Base-by-base conservation (phyloP, 2,888 invertebrate species). In the Mythimna pallens region DNA sequence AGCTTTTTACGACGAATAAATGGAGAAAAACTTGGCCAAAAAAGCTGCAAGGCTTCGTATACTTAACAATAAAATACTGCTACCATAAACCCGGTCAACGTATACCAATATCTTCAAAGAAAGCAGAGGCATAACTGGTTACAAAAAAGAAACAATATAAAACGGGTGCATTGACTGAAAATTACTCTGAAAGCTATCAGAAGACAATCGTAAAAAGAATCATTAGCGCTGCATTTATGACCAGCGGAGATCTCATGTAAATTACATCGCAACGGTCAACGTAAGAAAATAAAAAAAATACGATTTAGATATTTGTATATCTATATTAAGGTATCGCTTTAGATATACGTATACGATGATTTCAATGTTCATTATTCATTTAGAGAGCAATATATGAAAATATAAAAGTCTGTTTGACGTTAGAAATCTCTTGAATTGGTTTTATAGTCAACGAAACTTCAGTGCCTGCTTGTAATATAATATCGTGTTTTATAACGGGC, bases 161-260 rank as follows among this genome's bases (percentile, higher is more conserved):
- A 70, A 70, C 59, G 74, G 74, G 85, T 81, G 70, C 77, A 74
- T 71, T 75, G 85, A 79, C 79, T 81, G 61, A 17, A 50, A 76
- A 79, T 82, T 66, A 73, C 77, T 81, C 64, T 78, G 54, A 61
- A 73, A 74, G 79, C 76, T 72, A 86, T 84, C 81, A 78, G 70
- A 73, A 76, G 61, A 77, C 62, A 77, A 81, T 78, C 76, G 73
- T 86, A 86, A 86, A 86, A 86, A 86, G 79, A 84, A 86, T 80
- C 86, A 84, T 86, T 81, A 86, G 76, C 59, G 57, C 71, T 73
- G 72, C 76, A 74, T 81, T 79, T 78, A 81, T 66, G 76, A 73
- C 40, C 36, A 43, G 30, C 55, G 70, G 67, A 78, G 73, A 83
- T 70, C 71, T 72, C 72, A 78, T 76, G 77, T 65, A 81, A 83